Percentiles rank a stretch among this genome's conserved stretches.
Conservation (phyloP, 2,888 invertebrate species). For the Resseliella maxima region DNA sequence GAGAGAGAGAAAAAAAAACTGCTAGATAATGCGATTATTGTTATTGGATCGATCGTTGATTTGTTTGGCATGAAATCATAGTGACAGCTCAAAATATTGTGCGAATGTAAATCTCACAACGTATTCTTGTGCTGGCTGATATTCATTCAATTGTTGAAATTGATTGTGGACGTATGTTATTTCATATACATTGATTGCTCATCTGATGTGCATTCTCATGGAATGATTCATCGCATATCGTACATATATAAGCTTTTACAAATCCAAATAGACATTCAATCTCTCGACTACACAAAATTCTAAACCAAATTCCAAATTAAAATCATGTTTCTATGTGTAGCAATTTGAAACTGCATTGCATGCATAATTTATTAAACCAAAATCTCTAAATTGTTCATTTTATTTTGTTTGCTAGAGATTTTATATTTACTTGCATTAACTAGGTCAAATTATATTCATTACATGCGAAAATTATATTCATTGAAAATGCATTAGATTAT, state of each 20-base stretch:
- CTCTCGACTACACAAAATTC: too few species aligned
- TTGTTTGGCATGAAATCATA: constrained; percentile 30
- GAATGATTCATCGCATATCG: background rate
- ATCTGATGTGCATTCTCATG: background rate
- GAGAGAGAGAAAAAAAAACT: background rate
- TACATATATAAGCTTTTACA: background rate
- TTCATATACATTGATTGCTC: constrained; percentile 12
- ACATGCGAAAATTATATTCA: background rate
- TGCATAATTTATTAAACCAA: background rate
- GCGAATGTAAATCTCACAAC: background rate
- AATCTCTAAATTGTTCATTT: background rate
- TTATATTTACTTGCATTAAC: background rate
- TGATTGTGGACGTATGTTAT: constrained; percentile 51
- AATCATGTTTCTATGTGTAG: background rate
- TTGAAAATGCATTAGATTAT: background rate
- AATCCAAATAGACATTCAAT: background rate
- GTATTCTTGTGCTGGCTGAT: background rate
- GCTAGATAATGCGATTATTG: constrained; percentile 38
- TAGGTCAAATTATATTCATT: constrained; percentile 15
- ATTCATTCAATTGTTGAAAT: background rate
- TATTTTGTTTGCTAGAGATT: background rate
- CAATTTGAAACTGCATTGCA: background rate
- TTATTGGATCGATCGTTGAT: constrained; percentile 46
- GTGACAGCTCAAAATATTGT: background rate
- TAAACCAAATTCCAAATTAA: constrained; percentile 1